Evolutionary conservation across 2,797 vertebrate genomes (phyloP).

Genomic region (Bradypus variegatus): DNA sequence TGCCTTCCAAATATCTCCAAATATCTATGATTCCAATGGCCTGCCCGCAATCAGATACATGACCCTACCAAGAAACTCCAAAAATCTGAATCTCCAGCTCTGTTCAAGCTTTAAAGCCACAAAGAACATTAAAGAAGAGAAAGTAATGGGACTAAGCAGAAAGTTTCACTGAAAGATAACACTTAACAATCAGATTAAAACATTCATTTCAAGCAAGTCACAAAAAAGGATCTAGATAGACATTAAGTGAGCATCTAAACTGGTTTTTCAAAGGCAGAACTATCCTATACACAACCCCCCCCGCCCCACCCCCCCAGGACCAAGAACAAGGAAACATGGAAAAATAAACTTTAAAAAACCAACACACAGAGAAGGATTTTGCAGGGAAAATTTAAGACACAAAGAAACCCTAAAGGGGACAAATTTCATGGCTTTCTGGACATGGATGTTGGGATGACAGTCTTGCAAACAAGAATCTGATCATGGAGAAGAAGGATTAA

Average conservation of each 20-base stretch:
- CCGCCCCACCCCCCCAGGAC: not conserved
- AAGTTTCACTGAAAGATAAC: not conserved
- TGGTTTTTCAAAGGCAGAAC: not conserved
- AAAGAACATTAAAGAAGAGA: not conserved
- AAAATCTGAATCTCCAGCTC: not conserved
- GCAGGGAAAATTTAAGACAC: not conserved
- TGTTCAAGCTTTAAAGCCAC: not conserved
- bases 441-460: not conserved
- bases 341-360: not conserved
- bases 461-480: not conserved
- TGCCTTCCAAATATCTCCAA: not conserved
- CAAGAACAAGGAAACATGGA: not conserved
- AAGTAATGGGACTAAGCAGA: not conserved
- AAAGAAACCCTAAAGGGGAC: conserved; percentile 11
- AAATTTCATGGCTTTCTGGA: not conserved
- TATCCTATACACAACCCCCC: not conserved
- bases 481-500: not conserved
- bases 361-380: not conserved
- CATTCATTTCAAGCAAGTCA: not conserved
- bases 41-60: not conserved
- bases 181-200: not conserved
- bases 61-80: not conserved
- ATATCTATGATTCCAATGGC: not conserved
- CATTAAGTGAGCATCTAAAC: not conserved
- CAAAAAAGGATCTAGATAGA: not conserved